Base-by-base conservation (phyloP, 2,113 vertebrate species). In the Malaclemys terrapin region DNA sequence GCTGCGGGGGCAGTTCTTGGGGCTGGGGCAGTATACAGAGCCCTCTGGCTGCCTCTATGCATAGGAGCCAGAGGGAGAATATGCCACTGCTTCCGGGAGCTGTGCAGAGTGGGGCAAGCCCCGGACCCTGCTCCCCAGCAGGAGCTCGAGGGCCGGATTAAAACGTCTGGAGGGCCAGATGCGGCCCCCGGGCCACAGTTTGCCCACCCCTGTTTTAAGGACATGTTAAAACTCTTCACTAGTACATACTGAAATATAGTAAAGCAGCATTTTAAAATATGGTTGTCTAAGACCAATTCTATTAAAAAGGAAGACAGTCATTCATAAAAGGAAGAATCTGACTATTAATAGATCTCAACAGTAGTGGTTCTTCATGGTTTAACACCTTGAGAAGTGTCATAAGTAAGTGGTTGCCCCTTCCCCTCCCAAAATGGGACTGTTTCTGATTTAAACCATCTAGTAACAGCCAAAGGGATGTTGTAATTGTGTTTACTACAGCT, bases 401-500 rank as follows among this genome's bases (percentile, higher is more conserved):
- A 83, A 24, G 42, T 93, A 49, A 94, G 59, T 89, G 12, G 35
- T 95, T 91, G 78, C 7, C 57, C 47, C 56, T 65, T 92, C 35
- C 65, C n/a, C 7, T 38, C 45, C 89, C 0, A 0, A 79, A 95
- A 69, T 38, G 95, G 59, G 79, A 91, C 78, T 85, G 57, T 52
- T 88, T 84, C 84, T 89, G 95, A 96, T 95, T 96, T 95, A 93
- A 95, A 81, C 65, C 88, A 7, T 57, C 38, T 59, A 96, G 50
- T 24, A 95, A 84, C 27, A 88, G 57, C 90, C 91, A 91, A 79
- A 89, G 93, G 25, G 22, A 22, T 92, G 94, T 88, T 88, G 85
- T 85, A 96, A 97, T 97, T 95, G 92, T 93, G 96, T 93, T 94
- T 92, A 96, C 93, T 90, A 92, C 89, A 96, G 87, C 57, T 90